Evolutionary conservation across 2,888 invertebrate genomes (phyloP), one percentile per base, ranked within the genome.

Genomic region (Eueremaeus valkanovi): DNA sequence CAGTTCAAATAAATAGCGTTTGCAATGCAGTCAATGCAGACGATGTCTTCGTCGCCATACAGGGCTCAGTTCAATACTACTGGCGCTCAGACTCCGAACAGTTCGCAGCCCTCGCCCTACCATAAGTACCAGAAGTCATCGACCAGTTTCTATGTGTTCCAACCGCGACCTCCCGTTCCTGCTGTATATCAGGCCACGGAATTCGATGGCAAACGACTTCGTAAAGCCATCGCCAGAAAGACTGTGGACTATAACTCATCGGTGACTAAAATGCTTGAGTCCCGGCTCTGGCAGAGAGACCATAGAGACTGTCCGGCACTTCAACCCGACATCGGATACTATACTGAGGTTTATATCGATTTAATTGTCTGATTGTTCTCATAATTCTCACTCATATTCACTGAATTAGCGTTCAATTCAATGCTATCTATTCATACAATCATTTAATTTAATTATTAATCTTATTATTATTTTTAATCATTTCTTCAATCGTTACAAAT

Each of bases 221-320:
- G 97, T 81, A 97, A 97, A 86, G 94, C 95, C 80, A 93, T 96
- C 79, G 95, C 96, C 90, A 88, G 97, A 80, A 96, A 96, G 86
- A 98, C 97, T 42, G 95, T 98, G 74, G 98, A 98, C 86, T 97
- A 97, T 85, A 97, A 97, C 87, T 90, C 95, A 27, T 90, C 97
- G 49, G 91, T 97, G 81, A 92, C 96, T 78, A 92, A 92, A 84
- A 92, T 92, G 81, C 85, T 98, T 81, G 93, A 97, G 88, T 92
- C 92, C 84, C 84, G 82, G 79, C 88, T 97, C 77, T 98, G 96
- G 95, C 96, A 97, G 84, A 86, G 96, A 80, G 96, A 97, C 84
- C 89, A 89, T 84, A 86, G 95, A 80, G 97, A 98, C 83, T 87
- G 92, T 79, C 87, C 92, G 81, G 90, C 92, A 0, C 86, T 97